Evolutionary conservation across 2,113 vertebrate species (phyloP), one percentile per base, ranked within the genome.

Genomic region (Corythornis madagascariensis): DNA sequence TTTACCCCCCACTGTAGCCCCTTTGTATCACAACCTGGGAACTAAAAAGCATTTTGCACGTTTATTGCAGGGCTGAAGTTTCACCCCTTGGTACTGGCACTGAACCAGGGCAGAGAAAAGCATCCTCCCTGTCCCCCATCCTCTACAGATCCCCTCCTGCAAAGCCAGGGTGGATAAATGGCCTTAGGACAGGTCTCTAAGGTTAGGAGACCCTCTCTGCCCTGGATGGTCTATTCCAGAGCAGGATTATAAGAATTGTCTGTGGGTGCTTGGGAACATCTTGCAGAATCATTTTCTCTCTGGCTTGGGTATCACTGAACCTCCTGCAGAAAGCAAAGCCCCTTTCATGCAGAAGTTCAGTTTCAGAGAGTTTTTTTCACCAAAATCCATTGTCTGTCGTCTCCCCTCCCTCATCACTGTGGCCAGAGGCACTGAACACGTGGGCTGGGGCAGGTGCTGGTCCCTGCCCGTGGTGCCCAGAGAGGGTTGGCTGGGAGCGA

Each of bases 351-450:
- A 38, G 29, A 13, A 55, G 3, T 21, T 47, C 18, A 9, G 6
- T 40, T 26, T 2, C 10, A 45, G 66, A 50, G 66, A 57, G 26
- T 3, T 24, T 88, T 67, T 73, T 5, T 29, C 43, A 28, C 9
- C 50, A 50, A 74, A 79, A 50, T 16, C 13, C 19, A 5, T 40
- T 56, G 76, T 64, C 26, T 63, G 76, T 9, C 9, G 53, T 11
- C 10, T 75, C 25, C 10, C 16, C 5, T 67, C 52, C 43, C 11
- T 67, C 6, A 1, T 7, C 13, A 6, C 25, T 69, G 29, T 0
- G 0, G 12, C 57, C 2, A 1, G 61, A 45, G 55, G 55, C 3
- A 1, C 67, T 2, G 1, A 47, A 63, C 47, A 6, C 4, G 0
- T 4, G 11, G 24, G 7, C 16, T 50, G 4, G 13, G 43, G 25